Base-by-base conservation (phyloP, 2,888 invertebrate genomes). In the Drosophila fulvimacula region DNA sequence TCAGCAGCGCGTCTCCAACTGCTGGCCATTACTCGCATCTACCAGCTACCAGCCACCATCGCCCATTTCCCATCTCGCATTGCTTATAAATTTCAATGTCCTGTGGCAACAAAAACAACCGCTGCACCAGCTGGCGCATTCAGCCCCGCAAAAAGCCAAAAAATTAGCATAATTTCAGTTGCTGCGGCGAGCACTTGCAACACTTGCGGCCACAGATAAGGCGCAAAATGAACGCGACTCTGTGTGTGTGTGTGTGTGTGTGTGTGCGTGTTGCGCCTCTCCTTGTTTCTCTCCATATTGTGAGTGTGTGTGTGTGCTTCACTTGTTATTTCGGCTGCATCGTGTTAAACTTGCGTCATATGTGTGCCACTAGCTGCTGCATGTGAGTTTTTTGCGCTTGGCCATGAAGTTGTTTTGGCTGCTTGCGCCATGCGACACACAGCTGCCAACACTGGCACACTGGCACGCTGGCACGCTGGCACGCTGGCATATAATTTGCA, bases 121-220 rank as follows among this genome's bases (percentile, higher is more conserved):
- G 59, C 52, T 63, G 52, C 67, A 51, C 27, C 52, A 59, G 60
- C 64, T 68, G 73, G 67, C 69, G 61, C 62, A 68, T 63, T 81
- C 67, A 58, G 79, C 61, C 76, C 76, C 87, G 83, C 88, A 88
- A 88, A 84, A 86, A 75, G 76, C 73, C 67, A 81, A 73, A 76
- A 81, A 84, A 84, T 84, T 88, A 81, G 84, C 84, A 84, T 84
- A 84, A 88, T 84, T 86, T 84, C 83, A 78, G 80, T 74, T 73
- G 68, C 70, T 75, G 69, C 52, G 65, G 73, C 79, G 60, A 75
- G 65, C 76, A 76, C 64, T 65, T 64, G 76, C 70, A 72, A 64
- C 80, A 88, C 82, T 88, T 83, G 88, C 74, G 69, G 64, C 76
- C 69, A 69, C 74, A 85, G 82, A 83, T 83, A 83, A 83, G 88